Percentiles rank a stretch among this genome's conserved stretches.
phyloP scores from a whole-genome alignment of 2,888 invertebrate genomes.

The Callimorpha dominula region DNA sequence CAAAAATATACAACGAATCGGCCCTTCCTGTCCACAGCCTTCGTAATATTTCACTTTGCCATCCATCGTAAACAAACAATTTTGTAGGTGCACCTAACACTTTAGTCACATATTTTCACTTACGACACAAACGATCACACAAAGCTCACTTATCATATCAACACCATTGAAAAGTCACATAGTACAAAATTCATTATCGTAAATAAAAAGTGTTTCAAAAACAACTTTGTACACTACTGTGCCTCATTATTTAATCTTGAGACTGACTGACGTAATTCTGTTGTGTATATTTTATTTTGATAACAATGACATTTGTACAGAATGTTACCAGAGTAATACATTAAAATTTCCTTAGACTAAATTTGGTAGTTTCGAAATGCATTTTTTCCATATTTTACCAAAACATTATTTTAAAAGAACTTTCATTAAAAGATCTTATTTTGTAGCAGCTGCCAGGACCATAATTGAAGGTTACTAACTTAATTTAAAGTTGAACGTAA shows the following conservation, averaged over 20 bases:
- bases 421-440: neutral
- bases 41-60: conserved; percentile 83
- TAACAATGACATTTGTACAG: conserved; percentile 38
- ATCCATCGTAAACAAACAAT: conserved; percentile 74
- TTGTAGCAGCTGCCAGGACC: neutral
- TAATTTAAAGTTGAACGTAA: neutral
- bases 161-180: conserved; percentile 45
- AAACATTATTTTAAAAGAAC: neutral
- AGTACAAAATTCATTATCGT: conserved; percentile 57
- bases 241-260: conserved; percentile 49
- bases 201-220: conserved; percentile 48
- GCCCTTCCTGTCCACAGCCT: conserved; percentile 89
- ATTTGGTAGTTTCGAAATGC: neutral
- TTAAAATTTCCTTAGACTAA: neutral
- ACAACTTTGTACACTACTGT: conserved; percentile 29
- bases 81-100: conserved; percentile 40
- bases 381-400: neutral
- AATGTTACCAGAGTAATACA: conserved; percentile 28
- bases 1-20: conserved; percentile 92
- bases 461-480: neutral
- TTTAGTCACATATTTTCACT: conserved; percentile 50
- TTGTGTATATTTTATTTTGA: conserved; percentile 34
- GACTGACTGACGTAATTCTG: conserved; percentile 40
- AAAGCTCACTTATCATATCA: conserved; percentile 27
- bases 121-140: conserved; percentile 28